These are phyloP conservation scores for Myotis brandtii DNA, from an alignment of 2,113 vertebrate species.

Conservation along the genomic window DNA sequence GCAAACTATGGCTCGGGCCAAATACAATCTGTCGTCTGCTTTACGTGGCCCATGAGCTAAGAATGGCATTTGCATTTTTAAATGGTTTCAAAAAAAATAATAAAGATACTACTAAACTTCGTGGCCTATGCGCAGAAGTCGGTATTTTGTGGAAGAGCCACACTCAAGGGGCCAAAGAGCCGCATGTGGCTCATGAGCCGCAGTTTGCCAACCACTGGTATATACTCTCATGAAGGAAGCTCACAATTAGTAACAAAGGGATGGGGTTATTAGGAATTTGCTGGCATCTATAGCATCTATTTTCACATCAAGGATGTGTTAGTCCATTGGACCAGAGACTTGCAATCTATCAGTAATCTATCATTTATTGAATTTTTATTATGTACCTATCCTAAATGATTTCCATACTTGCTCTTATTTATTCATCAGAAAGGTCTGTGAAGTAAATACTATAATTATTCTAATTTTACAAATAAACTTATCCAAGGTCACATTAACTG, in stretches of 20 bases:
- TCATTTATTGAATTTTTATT: slow-evolving; percentile 1
- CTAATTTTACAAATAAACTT: slow-evolving; percentile 2
- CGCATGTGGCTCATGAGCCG: too few relatives aligned
- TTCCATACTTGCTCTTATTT: not conserved
- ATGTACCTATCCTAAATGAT: not conserved
- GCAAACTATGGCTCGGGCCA: not conserved
- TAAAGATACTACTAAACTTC: not conserved
- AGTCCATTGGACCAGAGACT: not conserved
- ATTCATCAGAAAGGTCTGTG: not conserved
- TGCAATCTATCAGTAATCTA: not conserved
- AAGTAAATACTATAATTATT: not conserved
- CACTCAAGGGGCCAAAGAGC: too few relatives aligned
- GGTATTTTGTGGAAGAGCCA: too few relatives aligned
- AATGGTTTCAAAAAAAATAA: not conserved
- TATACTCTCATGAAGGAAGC: not conserved
- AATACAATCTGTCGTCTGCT: not conserved
- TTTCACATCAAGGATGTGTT: not conserved
- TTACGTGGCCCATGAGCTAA: not conserved
- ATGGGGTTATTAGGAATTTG: not conserved
- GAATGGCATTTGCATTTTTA: slow-evolving; percentile 29
- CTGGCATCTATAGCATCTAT: not conserved
- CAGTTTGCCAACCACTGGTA: too few relatives aligned
- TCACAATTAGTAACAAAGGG: not conserved
- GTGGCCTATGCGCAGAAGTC: too few relatives aligned
- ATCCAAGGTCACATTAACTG: not conserved